These are phyloP conservation scores for Nysson spinosus DNA, from an alignment of 2,888 invertebrate genomes.

Conservation along the genomic window DNA sequence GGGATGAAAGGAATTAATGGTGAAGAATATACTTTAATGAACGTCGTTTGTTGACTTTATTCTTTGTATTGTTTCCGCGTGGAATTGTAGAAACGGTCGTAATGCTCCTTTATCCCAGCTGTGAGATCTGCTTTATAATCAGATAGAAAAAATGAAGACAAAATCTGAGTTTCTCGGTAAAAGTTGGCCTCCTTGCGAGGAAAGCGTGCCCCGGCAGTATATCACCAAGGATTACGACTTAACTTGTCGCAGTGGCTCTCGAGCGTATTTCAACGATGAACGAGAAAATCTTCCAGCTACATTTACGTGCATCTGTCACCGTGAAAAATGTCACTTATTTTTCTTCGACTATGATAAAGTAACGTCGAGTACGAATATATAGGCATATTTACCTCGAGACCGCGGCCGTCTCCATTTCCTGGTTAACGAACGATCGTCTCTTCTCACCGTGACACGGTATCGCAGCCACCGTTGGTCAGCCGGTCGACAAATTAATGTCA, in stretches of 20 bases:
- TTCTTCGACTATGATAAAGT: constrained; percentile 47
- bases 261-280: constrained; percentile 23
- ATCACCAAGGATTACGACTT: constrained; percentile 47
- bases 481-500: constrained; percentile 62
- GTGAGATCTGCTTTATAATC: background rate
- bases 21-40: no score
- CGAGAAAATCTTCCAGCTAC: constrained; percentile 22
- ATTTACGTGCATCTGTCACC: constrained; percentile 24
- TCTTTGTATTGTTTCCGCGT: no score
- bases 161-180: constrained; percentile 54
- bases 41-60: no score
- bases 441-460: constrained; percentile 35
- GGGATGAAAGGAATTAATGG: no score
- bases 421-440: constrained; percentile 45
- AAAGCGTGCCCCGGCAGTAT: constrained; percentile 41
- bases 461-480: constrained; percentile 46
- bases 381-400: constrained; percentile 32
- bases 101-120: background rate
- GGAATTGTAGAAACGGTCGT: background rate
- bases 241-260: constrained; percentile 31
- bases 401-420: constrained; percentile 55
- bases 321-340: constrained; percentile 50
- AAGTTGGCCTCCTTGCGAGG: constrained; percentile 51
- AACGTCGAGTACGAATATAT: constrained; percentile 17
- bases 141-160: background rate